Evolutionary conservation across 2,797 vertebrate genomes (phyloP).

Genomic region (Melanotaenia parkinsoni): DNA sequence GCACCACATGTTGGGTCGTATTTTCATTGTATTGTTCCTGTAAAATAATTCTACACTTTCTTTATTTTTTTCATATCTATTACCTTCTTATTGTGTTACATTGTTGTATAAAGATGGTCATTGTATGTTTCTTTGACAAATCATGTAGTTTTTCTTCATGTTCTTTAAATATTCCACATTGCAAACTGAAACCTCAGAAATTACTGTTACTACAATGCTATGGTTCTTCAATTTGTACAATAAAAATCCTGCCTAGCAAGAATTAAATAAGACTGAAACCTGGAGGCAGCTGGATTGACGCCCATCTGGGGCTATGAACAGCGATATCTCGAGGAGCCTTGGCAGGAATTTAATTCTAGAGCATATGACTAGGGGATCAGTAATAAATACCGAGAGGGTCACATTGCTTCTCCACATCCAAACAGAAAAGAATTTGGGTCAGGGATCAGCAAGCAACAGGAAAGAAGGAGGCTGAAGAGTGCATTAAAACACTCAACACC

Average conservation of each 20-base stretch:
- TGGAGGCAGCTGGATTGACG: constrained; percentile 41
- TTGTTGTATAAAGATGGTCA: background rate
- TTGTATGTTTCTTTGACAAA: background rate
- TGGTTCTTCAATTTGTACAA: background rate
- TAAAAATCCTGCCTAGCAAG: constrained; percentile 1
- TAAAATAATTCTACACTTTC: background rate
- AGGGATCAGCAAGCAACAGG: constrained; percentile 25
- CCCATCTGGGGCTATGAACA: constrained; percentile 3
- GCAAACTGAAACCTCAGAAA: background rate
- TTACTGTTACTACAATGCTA: background rate
- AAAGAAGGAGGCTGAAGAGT: constrained; percentile 18
- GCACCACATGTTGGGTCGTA: background rate
- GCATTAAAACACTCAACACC: constrained; percentile 43
- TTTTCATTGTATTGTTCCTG: background rate
- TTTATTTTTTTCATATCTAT: background rate
- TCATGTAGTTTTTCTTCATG: background rate
- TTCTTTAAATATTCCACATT: background rate
- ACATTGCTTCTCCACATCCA: constrained; percentile 75
- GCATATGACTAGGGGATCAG: constrained; percentile 63
- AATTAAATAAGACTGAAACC: constrained; percentile 26
- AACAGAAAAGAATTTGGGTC: constrained; percentile 71
- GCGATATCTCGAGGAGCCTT: constrained; percentile 22
- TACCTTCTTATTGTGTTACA: background rate
- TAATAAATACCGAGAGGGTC: constrained; percentile 67
- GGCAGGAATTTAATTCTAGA: constrained; percentile 35